Percentiles rank a stretch among this genome's conserved stretches.
Conservation (phyloP, 2,113 vertebrate genomes). For the Clupea harengus region DNA sequence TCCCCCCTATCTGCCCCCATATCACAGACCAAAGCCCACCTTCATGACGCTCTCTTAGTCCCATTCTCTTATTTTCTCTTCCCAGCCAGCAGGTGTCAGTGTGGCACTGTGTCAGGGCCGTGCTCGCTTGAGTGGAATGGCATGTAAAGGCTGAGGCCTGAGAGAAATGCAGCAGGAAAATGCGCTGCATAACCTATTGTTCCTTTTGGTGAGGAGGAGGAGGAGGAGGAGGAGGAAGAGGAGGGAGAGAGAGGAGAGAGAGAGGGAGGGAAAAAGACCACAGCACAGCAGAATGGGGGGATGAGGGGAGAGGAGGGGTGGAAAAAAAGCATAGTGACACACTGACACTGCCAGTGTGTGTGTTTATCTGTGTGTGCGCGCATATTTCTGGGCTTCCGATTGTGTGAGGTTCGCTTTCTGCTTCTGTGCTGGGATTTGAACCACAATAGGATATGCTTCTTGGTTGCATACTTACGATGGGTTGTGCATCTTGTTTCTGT, state of each 20-base stretch:
- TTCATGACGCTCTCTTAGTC: not conserved
- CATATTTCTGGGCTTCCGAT: not conserved
- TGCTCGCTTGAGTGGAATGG: constrained; percentile 60
- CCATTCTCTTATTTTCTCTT: constrained; percentile 2
- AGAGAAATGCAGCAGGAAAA: constrained; percentile 71
- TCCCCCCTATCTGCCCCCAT: not conserved
- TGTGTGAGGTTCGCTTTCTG: not conserved
- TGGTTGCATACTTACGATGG: not conserved
- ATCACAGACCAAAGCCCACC: not conserved
- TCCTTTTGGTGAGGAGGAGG: constrained; percentile 56
- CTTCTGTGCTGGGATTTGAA: not conserved
- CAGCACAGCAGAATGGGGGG: not conserved
- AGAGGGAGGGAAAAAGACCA: not conserved
- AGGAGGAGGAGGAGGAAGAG: not conserved
- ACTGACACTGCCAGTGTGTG: not conserved
- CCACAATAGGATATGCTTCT: not conserved
- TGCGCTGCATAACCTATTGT: constrained; percentile 70
- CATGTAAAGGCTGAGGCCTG: constrained; percentile 67
- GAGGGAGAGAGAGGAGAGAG: not conserved
- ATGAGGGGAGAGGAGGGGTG: not conserved
- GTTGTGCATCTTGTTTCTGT: not conserved
- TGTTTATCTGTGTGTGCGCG: not conserved
- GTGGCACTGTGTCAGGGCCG: constrained; percentile 33
- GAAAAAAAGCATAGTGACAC: not conserved
- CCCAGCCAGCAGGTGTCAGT: constrained; percentile 68